A percentile compares a stretch with the other conserved stretches of the same genome.
These are phyloP conservation scores for Ellobium chinense DNA, from an alignment of 2,888 invertebrate species.

Conservation along the genomic window DNA sequence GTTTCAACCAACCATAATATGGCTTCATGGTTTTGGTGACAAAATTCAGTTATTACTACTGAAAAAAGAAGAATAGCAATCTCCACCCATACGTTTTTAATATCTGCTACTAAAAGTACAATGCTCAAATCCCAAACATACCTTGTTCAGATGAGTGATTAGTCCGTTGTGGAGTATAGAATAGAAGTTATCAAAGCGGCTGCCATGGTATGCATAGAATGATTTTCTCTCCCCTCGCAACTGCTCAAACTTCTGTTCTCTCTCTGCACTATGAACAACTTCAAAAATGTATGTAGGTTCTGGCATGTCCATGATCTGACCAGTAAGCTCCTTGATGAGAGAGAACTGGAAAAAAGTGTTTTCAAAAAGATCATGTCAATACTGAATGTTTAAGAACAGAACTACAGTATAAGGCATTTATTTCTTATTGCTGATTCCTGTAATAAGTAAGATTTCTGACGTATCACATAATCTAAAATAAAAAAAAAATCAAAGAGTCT, in stretches of 20 bases:
- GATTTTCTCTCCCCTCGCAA: slow-evolving; percentile 78
- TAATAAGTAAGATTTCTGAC: no score
- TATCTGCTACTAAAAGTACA: neutral
- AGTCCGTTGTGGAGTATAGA: slow-evolving; percentile 89
- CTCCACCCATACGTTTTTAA: neutral
- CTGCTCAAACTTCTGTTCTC: slow-evolving; percentile 64
- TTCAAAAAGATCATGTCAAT: no score
- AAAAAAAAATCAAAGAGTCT: no score
- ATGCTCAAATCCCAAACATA: slow-evolving; percentile 63
- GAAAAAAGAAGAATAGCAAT: no score
- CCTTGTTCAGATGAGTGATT: slow-evolving; percentile 86
- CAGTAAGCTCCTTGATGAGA: slow-evolving; percentile 66
- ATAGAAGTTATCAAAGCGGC: slow-evolving; percentile 89
- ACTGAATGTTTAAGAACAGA: no score
- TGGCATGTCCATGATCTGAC: slow-evolving; percentile 66
- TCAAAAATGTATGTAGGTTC: slow-evolving; percentile 72
- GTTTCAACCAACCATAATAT: no score
- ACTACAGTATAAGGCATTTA: no score
- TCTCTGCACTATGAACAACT: slow-evolving; percentile 59
- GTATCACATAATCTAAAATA: no score
- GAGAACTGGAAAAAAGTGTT: slow-evolving; percentile 59
- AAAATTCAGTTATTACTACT: no score
- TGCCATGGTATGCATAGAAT: slow-evolving; percentile 89
- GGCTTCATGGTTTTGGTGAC: no score
- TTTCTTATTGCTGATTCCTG: no score